Conservation (phyloP, 1,140 invertebrate genomes). For the Apolygus lucorum region DNA sequence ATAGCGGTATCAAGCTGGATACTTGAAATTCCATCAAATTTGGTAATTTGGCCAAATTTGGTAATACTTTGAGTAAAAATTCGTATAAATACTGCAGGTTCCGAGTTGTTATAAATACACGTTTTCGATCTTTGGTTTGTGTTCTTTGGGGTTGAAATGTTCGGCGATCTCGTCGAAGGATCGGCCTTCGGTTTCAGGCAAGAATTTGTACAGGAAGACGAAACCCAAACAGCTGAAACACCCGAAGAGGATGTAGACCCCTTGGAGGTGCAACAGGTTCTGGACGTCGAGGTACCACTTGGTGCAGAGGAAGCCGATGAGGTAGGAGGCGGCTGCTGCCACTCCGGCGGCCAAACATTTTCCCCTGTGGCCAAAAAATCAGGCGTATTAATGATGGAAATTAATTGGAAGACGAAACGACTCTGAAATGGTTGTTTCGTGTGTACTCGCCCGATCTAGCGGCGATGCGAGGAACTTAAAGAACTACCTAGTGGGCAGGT, state of each 20-base stretch:
- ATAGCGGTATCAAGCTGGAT: too few relatives aligned
- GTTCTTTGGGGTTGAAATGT: not conserved
- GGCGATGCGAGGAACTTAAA: too few relatives aligned
- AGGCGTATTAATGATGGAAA: too few relatives aligned
- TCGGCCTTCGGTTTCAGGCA: slow-evolving; percentile 36
- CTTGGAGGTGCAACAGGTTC: slow-evolving; percentile 23
- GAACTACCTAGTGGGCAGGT: too few relatives aligned
- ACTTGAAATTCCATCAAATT: too few relatives aligned
- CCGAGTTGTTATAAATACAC: too few relatives aligned
- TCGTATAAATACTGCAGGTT: too few relatives aligned
- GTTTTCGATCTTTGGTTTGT: not conserved
- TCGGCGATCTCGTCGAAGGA: slow-evolving; percentile 34
- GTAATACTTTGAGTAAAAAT: too few relatives aligned
- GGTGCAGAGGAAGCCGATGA: slow-evolving; percentile 31
- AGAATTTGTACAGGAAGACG: slow-evolving; percentile 29
- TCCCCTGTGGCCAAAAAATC: slow-evolving; percentile 28
- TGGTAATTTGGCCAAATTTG: too few relatives aligned
- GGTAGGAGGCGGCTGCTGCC: slow-evolving; percentile 33
- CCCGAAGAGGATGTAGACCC: slow-evolving; percentile 32
- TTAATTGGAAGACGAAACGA: too few relatives aligned
- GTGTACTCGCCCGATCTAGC: too few relatives aligned
- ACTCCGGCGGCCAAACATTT: slow-evolving; percentile 32
- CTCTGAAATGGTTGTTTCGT: too few relatives aligned
- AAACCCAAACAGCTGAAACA: slow-evolving; percentile 28
- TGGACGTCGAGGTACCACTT: slow-evolving; percentile 32